Conservation (phyloP, 2,888 invertebrate species). For the Merodon equestris region DNA sequence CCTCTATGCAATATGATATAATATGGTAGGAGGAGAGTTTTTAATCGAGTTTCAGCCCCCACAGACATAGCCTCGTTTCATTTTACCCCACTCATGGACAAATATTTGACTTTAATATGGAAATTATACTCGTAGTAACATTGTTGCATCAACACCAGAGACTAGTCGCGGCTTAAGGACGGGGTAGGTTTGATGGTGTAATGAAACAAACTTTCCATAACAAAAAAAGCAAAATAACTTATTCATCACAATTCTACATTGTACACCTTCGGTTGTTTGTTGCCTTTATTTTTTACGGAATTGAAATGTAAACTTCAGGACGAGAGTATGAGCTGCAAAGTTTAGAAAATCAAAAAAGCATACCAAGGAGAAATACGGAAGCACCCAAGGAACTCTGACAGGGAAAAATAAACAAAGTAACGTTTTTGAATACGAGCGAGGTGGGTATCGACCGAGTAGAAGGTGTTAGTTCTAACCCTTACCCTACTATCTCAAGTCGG, state of each 20-base stretch:
- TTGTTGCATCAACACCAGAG: constrained; percentile 9
- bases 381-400: constrained; percentile 18
- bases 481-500: too few relatives aligned
- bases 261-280: too few relatives aligned
- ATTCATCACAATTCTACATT: too few relatives aligned
- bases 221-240: constrained; percentile 29
- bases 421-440: constrained; percentile 2
- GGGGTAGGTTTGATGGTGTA: too few relatives aligned
- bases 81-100: constrained; percentile 12
- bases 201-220: constrained; percentile 26
- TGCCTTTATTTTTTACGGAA: too few relatives aligned
- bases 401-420: constrained; percentile 43
- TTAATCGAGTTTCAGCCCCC: too few relatives aligned
- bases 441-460: constrained; percentile 11
- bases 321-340: constrained; percentile 12
- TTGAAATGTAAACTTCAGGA: constrained; percentile 23
- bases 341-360: constrained; percentile 24
- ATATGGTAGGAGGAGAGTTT: background rate
- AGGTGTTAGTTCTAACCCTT: constrained; percentile 14
- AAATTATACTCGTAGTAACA: constrained; percentile 30
- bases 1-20: constrained; percentile 24
- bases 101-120: constrained; percentile 20
- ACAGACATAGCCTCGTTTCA: constrained; percentile 17
- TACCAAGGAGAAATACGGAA: background rate
- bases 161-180: background rate